phyloP scores from a whole-genome alignment of 2,888 invertebrate species.

The Ypsolopha sequella region DNA sequence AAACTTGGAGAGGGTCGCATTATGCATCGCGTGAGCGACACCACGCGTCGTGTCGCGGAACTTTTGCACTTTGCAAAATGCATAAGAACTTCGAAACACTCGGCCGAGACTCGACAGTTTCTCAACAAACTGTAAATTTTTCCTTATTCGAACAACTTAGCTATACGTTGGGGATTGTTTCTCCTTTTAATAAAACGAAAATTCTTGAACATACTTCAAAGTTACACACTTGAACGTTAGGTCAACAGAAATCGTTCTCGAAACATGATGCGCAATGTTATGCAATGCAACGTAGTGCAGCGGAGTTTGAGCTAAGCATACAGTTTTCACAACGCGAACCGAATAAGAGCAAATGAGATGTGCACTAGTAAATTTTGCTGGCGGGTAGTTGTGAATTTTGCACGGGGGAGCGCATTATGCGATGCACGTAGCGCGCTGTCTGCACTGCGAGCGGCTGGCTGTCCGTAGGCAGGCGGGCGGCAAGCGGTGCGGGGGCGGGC shows the following conservation, averaged over 20 bases:
- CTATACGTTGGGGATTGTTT: background rate
- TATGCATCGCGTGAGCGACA: slow-evolving; percentile 43
- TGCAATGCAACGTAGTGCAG: slow-evolving; percentile 1
- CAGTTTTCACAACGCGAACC: slow-evolving; percentile 36
- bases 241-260: background rate
- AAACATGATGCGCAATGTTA: background rate
- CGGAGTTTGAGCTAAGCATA: slow-evolving; percentile 6
- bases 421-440: slow-evolving; percentile 61
- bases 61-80: slow-evolving; percentile 58
- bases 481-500: slow-evolving; percentile 12
- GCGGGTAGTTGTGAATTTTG: slow-evolving; percentile 66
- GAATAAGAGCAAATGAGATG: slow-evolving; percentile 65
- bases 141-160: slow-evolving; percentile 1
- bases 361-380: slow-evolving; percentile 56
- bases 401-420: slow-evolving; percentile 61
- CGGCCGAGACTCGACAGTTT: slow-evolving; percentile 27
- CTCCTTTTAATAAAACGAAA: background rate
- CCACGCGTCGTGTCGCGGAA: slow-evolving; percentile 38
- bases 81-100: slow-evolving; percentile 47
- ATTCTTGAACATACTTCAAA: slow-evolving; percentile 1
- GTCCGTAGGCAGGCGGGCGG: slow-evolving; percentile 21
- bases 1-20: slow-evolving; percentile 33
- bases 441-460: slow-evolving; percentile 30
- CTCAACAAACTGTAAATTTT: background rate
- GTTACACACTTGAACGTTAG: background rate